Base-by-base conservation (phyloP, 2,113 vertebrate species). In the Epinephelus fuscoguttatus region DNA sequence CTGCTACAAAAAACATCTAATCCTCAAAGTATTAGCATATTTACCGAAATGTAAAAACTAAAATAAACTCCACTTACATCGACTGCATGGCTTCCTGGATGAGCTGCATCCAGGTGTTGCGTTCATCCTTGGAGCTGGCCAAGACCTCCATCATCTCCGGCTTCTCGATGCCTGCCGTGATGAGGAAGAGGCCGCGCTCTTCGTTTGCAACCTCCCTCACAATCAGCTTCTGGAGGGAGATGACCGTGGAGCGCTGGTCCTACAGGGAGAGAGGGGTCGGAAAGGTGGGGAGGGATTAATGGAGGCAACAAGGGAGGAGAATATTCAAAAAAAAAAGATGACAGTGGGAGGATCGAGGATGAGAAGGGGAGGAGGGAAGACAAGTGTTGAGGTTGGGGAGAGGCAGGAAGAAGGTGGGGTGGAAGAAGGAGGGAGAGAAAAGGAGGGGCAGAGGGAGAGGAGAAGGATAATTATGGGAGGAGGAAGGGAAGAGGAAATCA, bases 201-300 rank as follows among this genome's bases (percentile, higher is more conserved):
- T 99, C 98, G n/a, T 99, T 98, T 0, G 98, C 98, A 3, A 99
- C 97, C 92, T 99, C 98, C 53, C 98, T 94, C n/a, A 99, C 97
- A 0, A 99, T 99, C 84, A 99, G 23, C 92, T 99, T 99, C 95
- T 99, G 99, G 62, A 99, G 93, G 30, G 98, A 98, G 92, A 99
- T 96, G 75, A 99, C 98, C 0, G 98, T 99, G 52, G 98, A 98
- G 70, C 96, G 97, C 91, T 98, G 98, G 91, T 99, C 98, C 98
- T 99, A 69, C 30, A 77, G 53, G 84, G 59, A 61, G 55, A 84
- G 9, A 33, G 40, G 59, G 64, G 45, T 0, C 27, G 30, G 33
- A 57, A 64, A 59, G 37, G 19, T 60, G 21, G 52, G 62, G 42
- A 47, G 79, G 70, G 61, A 68, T 66, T 30, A 81, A 81, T 77